A percentile compares a stretch with the other conserved stretches of the same genome.
phyloP scores from a whole-genome alignment of 2,888 invertebrate species.

The Drepana falcataria region DNA sequence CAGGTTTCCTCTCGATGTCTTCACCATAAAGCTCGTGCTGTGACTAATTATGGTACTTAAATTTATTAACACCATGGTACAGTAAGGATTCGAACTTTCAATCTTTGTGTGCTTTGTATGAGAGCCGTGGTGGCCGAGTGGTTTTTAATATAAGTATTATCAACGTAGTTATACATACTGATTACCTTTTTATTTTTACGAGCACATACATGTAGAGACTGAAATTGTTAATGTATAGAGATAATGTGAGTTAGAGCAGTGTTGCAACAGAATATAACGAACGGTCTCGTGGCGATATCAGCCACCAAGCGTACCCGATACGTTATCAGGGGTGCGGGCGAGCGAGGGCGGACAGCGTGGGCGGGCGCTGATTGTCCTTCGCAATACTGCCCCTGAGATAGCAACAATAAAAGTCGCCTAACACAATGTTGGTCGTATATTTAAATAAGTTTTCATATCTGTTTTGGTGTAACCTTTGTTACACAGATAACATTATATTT shows the following conservation, averaged over 20 bases:
- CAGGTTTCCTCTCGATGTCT: too few relatives aligned
- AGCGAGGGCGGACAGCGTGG: conserved; percentile 56
- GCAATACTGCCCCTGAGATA: conserved; percentile 56
- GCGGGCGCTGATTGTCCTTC: conserved; percentile 68
- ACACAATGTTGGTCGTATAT: conserved; percentile 28
- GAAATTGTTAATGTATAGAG: background rate
- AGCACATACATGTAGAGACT: too few relatives aligned
- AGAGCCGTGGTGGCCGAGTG: too few relatives aligned
- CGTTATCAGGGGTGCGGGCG: conserved; percentile 37
- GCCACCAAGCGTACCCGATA: conserved; percentile 36
- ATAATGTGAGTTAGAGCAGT: conserved; percentile 15
- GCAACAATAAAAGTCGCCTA: conserved; percentile 43
- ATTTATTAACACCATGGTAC: too few relatives aligned
- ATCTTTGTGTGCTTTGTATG: too few relatives aligned
- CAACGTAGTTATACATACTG: too few relatives aligned
- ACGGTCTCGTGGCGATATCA: conserved; percentile 2
- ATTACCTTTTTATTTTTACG: too few relatives aligned
- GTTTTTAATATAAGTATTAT: too few relatives aligned
- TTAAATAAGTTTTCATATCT: conserved; percentile 4
- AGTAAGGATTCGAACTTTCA: too few relatives aligned
- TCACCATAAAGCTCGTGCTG: too few relatives aligned
- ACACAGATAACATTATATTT: conserved; percentile 8
- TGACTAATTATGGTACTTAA: too few relatives aligned
- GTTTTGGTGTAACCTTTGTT: too few relatives aligned
- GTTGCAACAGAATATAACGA: background rate